Base-by-base conservation (phyloP, 1,140 invertebrate species). In the Eriocheir sinensis region DNA sequence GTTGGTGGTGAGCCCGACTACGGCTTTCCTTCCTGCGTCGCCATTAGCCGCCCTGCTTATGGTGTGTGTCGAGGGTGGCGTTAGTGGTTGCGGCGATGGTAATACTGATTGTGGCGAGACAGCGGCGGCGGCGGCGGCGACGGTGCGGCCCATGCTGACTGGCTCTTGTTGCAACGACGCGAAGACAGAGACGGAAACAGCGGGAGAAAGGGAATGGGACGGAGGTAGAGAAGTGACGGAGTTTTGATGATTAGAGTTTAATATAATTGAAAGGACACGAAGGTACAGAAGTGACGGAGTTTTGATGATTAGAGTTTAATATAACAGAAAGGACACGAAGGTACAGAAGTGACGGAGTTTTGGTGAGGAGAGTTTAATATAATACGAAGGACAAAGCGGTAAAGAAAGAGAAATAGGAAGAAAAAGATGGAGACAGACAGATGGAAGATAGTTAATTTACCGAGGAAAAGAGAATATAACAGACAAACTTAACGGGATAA, bases 71-170 rank as follows among this genome's bases (percentile, higher is more conserved):
- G 85, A 4, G n/a, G 85, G 38, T 21, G 85, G 38, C 41, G 85
- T 40, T 40, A 44, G 38, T 88, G 85, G 38, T 41, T 30, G 38
- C 27, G 38, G 15, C 6, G 34, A 88, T 38, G 85, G 38, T 88
- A 41, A 88, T 88, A 44, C 27, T 88, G 85, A 88, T 88, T 40
- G 38, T 44, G 85, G 38, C 38, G 83, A 44, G 38, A 80, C 4
- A 27, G 3, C 79, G 27, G 27, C 21, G 4, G n/a, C 27, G 34
- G 4, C 3, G 79, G 79, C 4, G 21, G 21, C 6, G 4, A 3
- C 3, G 4, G 4, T 3, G 21, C 34, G 79, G 79, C 4, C 79
- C 4, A 8, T 80, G 27, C 4, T 27, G 4, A 27, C n/a, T n/a
- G 53, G 53, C 27, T 12, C 9, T 72, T 12, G 53, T 27, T 12